Evolutionary conservation across 2,113 vertebrate genomes (phyloP), one percentile per base, ranked within the genome.

Genomic region (Pimephales promelas): DNA sequence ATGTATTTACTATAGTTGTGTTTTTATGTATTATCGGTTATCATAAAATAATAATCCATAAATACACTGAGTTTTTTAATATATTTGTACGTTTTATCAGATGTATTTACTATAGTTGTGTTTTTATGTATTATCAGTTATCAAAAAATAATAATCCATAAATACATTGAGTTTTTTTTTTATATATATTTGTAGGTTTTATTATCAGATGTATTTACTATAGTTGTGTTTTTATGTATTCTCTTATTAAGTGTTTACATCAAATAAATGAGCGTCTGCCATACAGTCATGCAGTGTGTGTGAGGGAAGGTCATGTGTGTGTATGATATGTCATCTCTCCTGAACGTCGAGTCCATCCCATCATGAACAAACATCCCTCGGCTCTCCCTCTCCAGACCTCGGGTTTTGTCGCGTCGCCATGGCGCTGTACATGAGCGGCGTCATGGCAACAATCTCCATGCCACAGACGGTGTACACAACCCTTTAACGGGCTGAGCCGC

Each of bases 361-460:
- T 56, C 54, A 83, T 83, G 86, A 18, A 40, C 64, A 71, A 40
- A 56, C 52, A 66, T 40, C 76, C 49, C 49, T 5, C 52, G 20
- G 52, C 18, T 2, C 40, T 56, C 22, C 10, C 47, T 47, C 56
- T 66, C 54, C 5, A 22, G 64, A 40, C 9, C 28, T 11, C 36
- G 10, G 10, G 43, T 79, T 79, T 28, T 61, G 71, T 75, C 47
- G 14, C 57, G 61, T 87, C 28, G 47, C 68, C 43, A 47, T 49
- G 62, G 76, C 14, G 52, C 56, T 83, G 52, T 64, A 66, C 59
- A 83, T n/a, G 16, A 28, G 56, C 10, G 79, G 81, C 81, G 86
- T 82, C 87, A 92, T 89, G 88, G 89, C 84, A 90, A 91, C 87
- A 87, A 85, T 90, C 76, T 61, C 90, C 78, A 88, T 87, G 87